phyloP scores from a whole-genome alignment of 2,797 vertebrate species.

The Anas bahamensis region DNA sequence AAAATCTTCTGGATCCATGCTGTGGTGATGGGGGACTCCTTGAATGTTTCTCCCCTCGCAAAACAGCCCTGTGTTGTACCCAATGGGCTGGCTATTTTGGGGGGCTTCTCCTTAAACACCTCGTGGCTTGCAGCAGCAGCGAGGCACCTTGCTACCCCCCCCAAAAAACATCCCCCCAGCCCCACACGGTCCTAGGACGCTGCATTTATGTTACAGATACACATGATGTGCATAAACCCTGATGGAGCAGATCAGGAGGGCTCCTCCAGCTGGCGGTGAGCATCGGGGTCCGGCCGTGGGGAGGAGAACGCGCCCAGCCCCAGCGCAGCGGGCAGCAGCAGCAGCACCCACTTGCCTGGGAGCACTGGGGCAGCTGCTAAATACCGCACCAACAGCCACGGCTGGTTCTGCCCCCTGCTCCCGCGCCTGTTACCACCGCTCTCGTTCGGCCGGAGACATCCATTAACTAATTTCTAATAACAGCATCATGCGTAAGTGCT shows the following conservation, averaged over 20 bases:
- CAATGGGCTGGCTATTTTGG: background rate
- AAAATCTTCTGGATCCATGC: background rate
- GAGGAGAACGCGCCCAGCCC: background rate
- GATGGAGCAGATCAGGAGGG: background rate
- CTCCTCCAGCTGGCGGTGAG: background rate
- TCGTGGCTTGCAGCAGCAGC: background rate
- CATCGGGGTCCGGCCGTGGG: background rate
- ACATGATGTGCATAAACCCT: too few relatives aligned
- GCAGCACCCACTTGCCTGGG: background rate
- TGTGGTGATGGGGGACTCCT: background rate
- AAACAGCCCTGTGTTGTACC: background rate
- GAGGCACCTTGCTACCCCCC: background rate
- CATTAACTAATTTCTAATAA: slow-evolving; percentile 70
- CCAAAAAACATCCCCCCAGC: background rate
- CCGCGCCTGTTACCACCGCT: slow-evolving; percentile 46
- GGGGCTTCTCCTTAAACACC: background rate
- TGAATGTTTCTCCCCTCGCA: background rate
- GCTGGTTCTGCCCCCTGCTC: slow-evolving; percentile 10
- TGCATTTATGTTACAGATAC: too few relatives aligned
- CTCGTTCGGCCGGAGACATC: background rate
- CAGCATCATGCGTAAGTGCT: slow-evolving; percentile 56
- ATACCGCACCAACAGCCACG: background rate
- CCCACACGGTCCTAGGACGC: background rate
- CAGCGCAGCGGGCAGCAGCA: background rate
- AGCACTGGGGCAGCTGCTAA: background rate